Evolutionary conservation across 2,113 vertebrate species (phyloP).

Genomic region (Serilophus lunatus): DNA sequence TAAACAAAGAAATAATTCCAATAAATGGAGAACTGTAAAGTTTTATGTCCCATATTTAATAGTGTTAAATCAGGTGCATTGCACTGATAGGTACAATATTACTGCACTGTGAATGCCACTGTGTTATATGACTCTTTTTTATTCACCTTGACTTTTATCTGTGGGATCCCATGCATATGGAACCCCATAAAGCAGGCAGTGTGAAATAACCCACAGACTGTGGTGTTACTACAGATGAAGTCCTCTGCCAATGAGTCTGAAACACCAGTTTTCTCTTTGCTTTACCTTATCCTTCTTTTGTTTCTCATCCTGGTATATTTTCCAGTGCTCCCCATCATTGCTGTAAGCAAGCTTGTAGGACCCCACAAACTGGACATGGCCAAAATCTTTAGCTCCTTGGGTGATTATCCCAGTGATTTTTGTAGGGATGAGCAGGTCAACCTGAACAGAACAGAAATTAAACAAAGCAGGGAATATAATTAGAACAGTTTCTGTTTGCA

Average conservation of each 20-base stretch:
- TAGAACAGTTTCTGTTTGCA: neutral
- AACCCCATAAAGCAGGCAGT: neutral
- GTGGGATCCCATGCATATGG: neutral
- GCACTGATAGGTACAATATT: neutral
- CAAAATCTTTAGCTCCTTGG: slow-evolving; percentile 98
- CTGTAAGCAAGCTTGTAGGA: slow-evolving; percentile 98
- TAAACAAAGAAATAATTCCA: slow-evolving; percentile 12
- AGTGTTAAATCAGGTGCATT: neutral
- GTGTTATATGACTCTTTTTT: neutral
- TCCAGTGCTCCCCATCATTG: slow-evolving; percentile 90
- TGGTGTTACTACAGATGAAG: neutral
- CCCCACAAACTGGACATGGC: slow-evolving; percentile 95
- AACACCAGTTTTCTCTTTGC: neutral
- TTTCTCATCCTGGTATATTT: slow-evolving; percentile 92
- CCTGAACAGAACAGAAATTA: slow-evolving; percentile 66
- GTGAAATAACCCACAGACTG: neutral
- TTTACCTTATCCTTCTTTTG: slow-evolving; percentile 97
- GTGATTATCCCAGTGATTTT: slow-evolving; percentile 98
- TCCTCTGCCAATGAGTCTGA: neutral
- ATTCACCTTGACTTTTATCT: neutral
- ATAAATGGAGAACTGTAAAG: slow-evolving; percentile 4
- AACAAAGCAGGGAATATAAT: neutral
- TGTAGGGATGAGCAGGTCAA: slow-evolving; percentile 89
- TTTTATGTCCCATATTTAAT: slow-evolving; percentile 20
- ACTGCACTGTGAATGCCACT: neutral